These are phyloP conservation scores for Pseudopodoces humilis DNA, from an alignment of 2,113 vertebrate genomes.

Conservation along the genomic window DNA sequence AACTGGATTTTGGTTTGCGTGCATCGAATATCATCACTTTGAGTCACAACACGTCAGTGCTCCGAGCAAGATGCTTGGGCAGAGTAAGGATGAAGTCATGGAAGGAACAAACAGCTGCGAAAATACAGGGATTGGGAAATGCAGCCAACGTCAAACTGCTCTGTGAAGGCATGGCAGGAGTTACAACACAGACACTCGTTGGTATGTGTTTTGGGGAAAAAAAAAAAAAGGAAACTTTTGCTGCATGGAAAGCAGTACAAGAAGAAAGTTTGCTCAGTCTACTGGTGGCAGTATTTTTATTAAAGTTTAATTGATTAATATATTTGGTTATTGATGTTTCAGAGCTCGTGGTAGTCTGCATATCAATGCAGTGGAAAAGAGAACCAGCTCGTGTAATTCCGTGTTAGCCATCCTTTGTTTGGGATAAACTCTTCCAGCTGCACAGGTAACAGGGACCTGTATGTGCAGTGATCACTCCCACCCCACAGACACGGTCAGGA, in stretches of 20 bases:
- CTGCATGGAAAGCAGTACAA: too few species aligned
- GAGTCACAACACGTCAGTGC: neutral
- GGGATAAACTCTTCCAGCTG: neutral
- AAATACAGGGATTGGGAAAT: neutral
- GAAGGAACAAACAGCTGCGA: neutral
- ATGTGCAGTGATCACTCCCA: neutral
- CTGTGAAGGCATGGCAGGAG: neutral
- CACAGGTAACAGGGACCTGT: neutral
- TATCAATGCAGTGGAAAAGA: rapidly evolving
- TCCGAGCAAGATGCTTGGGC: neutral
- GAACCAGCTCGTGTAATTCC: neutral
- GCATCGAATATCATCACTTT: neutral
- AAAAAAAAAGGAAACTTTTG: neutral
- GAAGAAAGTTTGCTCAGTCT: neutral
- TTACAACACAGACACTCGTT: neutral
- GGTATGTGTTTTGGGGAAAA: rapidly evolving
- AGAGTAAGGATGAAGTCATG: neutral
- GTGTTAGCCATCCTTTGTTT: rapidly evolving
- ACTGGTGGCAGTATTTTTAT: neutral
- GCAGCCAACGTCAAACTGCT: neutral
- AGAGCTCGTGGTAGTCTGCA: rapidly evolving
- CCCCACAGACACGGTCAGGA: neutral
- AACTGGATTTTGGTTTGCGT: neutral
- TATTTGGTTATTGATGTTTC: neutral
- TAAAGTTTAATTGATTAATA: neutral